Base-by-base conservation (phyloP, 2,113 vertebrate genomes). In the Anolis sagrei region DNA sequence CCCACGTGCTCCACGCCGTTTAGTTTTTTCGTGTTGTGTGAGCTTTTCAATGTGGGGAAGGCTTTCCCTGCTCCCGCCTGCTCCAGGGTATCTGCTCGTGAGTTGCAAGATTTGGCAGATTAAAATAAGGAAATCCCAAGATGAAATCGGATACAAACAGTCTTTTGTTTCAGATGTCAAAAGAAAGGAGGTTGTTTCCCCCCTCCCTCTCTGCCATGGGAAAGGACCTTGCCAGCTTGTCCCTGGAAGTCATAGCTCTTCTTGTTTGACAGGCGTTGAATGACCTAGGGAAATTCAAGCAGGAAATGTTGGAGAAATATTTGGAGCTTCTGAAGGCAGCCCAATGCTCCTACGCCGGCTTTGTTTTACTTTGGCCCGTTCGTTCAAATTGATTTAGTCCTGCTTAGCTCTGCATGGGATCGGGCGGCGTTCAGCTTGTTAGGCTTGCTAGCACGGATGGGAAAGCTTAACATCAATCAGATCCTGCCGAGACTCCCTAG, bases 81-180 rank as follows among this genome's bases (percentile, higher is more conserved):
- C n/a, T 34, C 77, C 78, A 48, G 36, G 23, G 36, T 74, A 75
- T 80, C 51, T 48, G 78, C 64, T 66, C 80, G 39, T 34, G 58
- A 36, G 54, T 74, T 79, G 44, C 68, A 73, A 51, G 78, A 75
- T 86, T 10, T 84, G 73, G 62, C 64, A 34, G 83, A 77, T 76
- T 70, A 82, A 74, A 79, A 66, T 64, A 80, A 80, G 82, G 76
- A 88, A 84, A 80, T 75, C 82, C 76, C 61, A 68, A 36, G 18
- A 69, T 80, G 77, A 84, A 66, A 74, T 83, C 34, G 29, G 27
- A 88, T 80, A 80, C 70, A 84, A 80, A 87, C 90, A 91, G 86
- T 78, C 84, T 89, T 90, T 83, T 78, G 88, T 95, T 91, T 92
- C 91, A 91, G 74, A 82, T 85, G 66, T 70, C 85, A 93, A 92